A percentile compares a stretch with the other conserved stretches of the same genome.
Conservation (phyloP, 30 jellyfish, hydroid and myxozoan species). For the Aurelia sp. region DNA sequence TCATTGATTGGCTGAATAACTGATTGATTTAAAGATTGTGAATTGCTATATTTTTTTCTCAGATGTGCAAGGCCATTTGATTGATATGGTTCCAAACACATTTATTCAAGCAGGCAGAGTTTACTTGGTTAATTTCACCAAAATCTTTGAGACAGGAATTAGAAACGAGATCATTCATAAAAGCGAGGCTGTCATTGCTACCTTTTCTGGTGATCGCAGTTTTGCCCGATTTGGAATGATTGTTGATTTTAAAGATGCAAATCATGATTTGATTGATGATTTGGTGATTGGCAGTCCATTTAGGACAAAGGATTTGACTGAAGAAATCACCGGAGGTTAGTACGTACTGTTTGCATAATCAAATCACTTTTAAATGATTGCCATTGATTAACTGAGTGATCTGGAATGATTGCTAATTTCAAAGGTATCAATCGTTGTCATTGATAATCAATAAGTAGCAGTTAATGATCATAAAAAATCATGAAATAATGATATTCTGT, state of each 20-base stretch:
- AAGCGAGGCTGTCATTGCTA: conserved; percentile 38
- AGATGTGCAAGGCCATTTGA: conserved; percentile 79
- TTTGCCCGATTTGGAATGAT: conserved; percentile 68
- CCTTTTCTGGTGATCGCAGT: conserved; percentile 75
- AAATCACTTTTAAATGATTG: no score
- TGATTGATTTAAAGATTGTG: no score
- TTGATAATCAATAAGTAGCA: no score
- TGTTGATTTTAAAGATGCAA: conserved; percentile 29
- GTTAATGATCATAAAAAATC: no score
- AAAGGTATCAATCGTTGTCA: no score
- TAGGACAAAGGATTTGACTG: conserved; percentile 73
- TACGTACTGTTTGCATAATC: neutral
- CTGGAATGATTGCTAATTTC: no score
- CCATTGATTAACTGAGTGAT: no score
- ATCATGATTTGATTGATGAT: conserved; percentile 48
- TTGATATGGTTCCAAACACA: conserved; percentile 58
- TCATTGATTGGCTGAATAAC: no score
- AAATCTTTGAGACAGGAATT: conserved; percentile 2
- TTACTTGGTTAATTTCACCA: conserved; percentile 42
- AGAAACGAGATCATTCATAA: neutral
- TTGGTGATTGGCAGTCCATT: conserved; percentile 66
- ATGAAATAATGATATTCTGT: no score
- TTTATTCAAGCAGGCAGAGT: conserved; percentile 81
- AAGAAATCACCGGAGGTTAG: conserved; percentile 76
- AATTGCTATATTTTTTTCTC: neutral